These are phyloP conservation scores for Xiphophorus couchianus DNA, from an alignment of 2,113 vertebrate species.

Conservation along the genomic window DNA sequence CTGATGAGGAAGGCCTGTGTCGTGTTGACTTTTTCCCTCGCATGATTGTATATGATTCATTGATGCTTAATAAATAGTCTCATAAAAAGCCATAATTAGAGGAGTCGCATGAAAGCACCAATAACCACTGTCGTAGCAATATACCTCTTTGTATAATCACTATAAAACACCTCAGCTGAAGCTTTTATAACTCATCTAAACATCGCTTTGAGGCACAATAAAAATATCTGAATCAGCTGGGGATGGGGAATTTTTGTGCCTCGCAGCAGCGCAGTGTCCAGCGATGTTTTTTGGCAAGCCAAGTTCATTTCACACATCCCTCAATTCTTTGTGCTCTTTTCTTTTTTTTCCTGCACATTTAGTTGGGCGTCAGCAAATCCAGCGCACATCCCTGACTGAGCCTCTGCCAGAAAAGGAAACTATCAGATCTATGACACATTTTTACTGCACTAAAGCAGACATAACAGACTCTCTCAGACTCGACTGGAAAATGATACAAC, in stretches of 20 bases:
- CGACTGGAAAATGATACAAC: background rate
- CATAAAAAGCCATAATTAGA: slow-evolving; percentile 37
- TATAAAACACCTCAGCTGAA: slow-evolving; percentile 32
- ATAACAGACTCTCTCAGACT: slow-evolving; percentile 8
- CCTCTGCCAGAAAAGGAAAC: slow-evolving; percentile 49
- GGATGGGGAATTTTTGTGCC: slow-evolving; percentile 15
- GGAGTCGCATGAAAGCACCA: slow-evolving; percentile 14
- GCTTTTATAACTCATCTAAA: slow-evolving; percentile 22
- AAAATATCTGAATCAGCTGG: slow-evolving; percentile 19
- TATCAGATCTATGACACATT: slow-evolving; percentile 22
- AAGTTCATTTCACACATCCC: slow-evolving; percentile 35
- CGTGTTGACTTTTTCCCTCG: background rate
- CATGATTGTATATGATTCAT: slow-evolving; percentile 26
- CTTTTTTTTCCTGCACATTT: slow-evolving; percentile 14
- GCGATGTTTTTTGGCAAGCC: slow-evolving; percentile 48
- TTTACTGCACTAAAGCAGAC: slow-evolving; percentile 16
- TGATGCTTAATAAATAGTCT: slow-evolving; percentile 37
- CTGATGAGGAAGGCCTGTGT: slow-evolving; percentile 10
- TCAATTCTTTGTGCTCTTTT: slow-evolving; percentile 8
- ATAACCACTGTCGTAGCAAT: slow-evolving; percentile 13
- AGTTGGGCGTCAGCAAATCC: slow-evolving; percentile 68
- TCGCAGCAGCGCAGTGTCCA: slow-evolving; percentile 27
- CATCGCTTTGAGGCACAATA: slow-evolving; percentile 11
- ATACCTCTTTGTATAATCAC: slow-evolving; percentile 21
- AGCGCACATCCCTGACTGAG: slow-evolving; percentile 51